Percentiles rank a stretch among this genome's conserved stretches.
Conservation (phyloP, 2,113 vertebrate species). For the Corythornis madagascariensis region DNA sequence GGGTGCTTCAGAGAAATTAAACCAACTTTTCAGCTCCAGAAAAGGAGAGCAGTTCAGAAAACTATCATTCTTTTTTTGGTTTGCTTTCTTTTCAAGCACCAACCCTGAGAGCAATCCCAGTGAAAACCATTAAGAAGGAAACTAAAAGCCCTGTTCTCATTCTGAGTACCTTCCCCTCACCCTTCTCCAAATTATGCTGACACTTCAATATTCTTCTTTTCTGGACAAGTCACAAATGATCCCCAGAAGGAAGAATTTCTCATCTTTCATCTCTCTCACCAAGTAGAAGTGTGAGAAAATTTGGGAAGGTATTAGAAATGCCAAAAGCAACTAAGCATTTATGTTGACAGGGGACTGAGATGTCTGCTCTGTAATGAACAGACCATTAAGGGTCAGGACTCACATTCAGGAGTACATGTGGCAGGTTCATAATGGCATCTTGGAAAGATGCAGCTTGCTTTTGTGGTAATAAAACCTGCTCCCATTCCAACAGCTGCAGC, state of each 20-base stretch:
- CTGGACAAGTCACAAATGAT: not conserved
- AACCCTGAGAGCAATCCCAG: not conserved
- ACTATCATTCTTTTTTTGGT: not conserved
- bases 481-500: not conserved
- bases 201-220: not conserved
- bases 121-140: not conserved
- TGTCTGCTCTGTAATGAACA: not conserved
- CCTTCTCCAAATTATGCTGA: not conserved
- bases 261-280: not conserved
- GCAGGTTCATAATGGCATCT: constrained; percentile 14
- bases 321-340: constrained; percentile 24
- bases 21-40: not conserved
- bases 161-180: not conserved
- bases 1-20: not conserved
- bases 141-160: not conserved
- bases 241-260: not conserved
- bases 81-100: not conserved
- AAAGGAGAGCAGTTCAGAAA: not conserved
- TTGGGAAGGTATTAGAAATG: not conserved
- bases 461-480: not conserved
- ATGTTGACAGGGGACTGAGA: constrained; percentile 21
- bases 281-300: not conserved
- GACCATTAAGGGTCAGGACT: constrained; percentile 6
- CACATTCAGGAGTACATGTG: constrained; percentile 12
- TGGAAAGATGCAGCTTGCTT: not conserved